A percentile compares a stretch with the other conserved stretches of the same genome.
These are phyloP conservation scores for Bettongia penicillata DNA, from an alignment of 2,113 vertebrate species.

Conservation along the genomic window DNA sequence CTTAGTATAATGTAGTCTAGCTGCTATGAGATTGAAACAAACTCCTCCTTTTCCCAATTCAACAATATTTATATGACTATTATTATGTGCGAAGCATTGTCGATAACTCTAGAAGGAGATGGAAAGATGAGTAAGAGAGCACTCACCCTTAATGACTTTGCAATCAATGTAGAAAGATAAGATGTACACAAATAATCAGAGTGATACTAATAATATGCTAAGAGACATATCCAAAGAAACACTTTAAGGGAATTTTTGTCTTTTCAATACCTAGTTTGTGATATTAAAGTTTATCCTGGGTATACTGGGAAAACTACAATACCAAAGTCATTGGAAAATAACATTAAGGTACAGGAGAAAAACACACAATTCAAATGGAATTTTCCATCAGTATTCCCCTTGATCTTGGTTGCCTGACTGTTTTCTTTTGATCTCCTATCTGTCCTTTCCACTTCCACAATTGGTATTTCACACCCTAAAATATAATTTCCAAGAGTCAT, in stretches of 20 bases:
- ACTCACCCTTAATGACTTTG: background rate
- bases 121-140: background rate
- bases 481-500: background rate
- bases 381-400: background rate
- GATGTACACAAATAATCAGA: background rate
- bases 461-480: background rate
- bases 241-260: background rate
- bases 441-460: background rate
- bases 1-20: background rate
- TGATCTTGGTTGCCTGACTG: background rate
- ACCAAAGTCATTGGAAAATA: background rate
- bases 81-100: background rate
- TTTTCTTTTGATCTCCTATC: background rate
- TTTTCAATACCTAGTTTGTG: background rate
- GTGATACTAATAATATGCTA: background rate
- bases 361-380: background rate
- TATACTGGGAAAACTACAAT: background rate
- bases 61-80: background rate
- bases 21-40: background rate
- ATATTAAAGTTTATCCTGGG: background rate
- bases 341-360: background rate
- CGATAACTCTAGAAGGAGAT: background rate
- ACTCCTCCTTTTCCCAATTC: background rate
- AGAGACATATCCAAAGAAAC: background rate
- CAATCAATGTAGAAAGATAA: background rate